Base-by-base conservation (phyloP, 1,140 invertebrate species). In the Spodoptera frugiperda region DNA sequence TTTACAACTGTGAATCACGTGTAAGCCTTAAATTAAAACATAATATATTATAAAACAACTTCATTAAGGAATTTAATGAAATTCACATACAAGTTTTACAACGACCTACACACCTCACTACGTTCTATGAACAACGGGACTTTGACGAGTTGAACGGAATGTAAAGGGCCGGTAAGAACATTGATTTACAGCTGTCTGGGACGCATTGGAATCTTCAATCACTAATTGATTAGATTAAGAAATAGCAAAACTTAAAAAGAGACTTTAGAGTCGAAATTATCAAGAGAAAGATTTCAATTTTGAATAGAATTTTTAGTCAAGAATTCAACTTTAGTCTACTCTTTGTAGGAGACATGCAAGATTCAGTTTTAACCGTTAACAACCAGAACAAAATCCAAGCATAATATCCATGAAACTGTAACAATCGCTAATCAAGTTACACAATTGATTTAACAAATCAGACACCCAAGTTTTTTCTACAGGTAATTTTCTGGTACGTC, bases 401-500 rank as follows among this genome's bases (percentile, higher is more conserved):
- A 25, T n/a, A 61, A 61, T 39, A 2, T 14, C 57, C 33, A 1
- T 61, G n/a, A 57, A 57, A 57, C 11, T 1, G 21, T 30, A 25
- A 57, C n/a, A 44, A 63, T 63, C 15, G 33, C n/a, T 63, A 17
- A 63, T 44, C 12, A 15, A 19, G 14, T 67, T 48, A 49, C 63
- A 48, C 44, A 48, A 67, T 61, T 39, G 25, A 33, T 14, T 61
- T 48, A 53, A 48, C 68, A 44, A 71, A 55, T 71, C 51, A 55
- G 19, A 3, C 53, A 44, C 17, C 17, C 12, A 73, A 59, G 44
- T 21, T 21, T 51, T 48, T 19, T 48, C 55, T 12, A 48, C 55
- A 5, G 15, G n/a, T 53, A 70, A 57, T 71, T 76, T 77, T 71
- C 68, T 71, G 54, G n/a, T 39, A 48, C 53, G 15, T 46, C 21